Conservation (phyloP, 2,113 vertebrate genomes). For the Thamnaconus septentrionalis region DNA sequence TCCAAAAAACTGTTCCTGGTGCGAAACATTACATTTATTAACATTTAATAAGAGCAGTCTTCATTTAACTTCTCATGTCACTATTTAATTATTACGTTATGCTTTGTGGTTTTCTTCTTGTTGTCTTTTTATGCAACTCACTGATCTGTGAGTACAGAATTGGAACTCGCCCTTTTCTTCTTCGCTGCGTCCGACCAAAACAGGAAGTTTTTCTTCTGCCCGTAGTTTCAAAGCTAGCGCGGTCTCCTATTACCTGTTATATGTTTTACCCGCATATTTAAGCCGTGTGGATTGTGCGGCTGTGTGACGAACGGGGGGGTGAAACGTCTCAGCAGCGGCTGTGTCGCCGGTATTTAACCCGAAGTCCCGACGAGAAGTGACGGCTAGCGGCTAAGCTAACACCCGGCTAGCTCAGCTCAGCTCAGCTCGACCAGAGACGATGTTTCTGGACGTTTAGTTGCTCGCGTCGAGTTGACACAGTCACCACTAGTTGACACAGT, state of each 20-base stretch:
- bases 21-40: too few species aligned
- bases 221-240: conserved; percentile 11
- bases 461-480: too few species aligned
- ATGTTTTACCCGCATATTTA: background rate
- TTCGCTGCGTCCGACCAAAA: conserved; percentile 29
- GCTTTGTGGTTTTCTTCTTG: too few species aligned
- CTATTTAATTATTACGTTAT: too few species aligned
- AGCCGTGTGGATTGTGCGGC: background rate
- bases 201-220: conserved; percentile 49
- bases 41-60: too few species aligned
- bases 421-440: background rate
- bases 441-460: background rate
- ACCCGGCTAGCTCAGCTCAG: background rate
- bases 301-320: background rate
- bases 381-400: conserved; percentile 8
- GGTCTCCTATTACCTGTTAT: background rate
- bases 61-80: too few species aligned
- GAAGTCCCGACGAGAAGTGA: background rate
- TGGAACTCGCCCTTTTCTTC: background rate
- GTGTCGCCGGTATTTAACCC: background rate
- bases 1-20: too few species aligned
- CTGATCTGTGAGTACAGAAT: background rate
- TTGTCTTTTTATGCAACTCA: too few species aligned
- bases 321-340: background rate
- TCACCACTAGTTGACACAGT: too few species aligned